phyloP scores from a whole-genome alignment of 2,888 invertebrate genomes.

The Tachina lurida region DNA sequence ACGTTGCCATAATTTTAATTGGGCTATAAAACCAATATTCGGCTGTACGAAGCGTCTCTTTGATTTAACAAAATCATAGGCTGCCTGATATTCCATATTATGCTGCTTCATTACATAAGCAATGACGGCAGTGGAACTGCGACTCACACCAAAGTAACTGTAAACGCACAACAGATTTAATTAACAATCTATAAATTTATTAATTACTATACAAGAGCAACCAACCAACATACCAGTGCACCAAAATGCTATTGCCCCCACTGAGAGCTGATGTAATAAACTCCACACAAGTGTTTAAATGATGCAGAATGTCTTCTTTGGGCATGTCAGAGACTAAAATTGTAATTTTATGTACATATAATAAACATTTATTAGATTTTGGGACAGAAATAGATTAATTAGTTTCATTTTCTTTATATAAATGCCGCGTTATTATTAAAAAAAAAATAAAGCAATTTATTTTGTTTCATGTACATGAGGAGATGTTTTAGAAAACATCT shows the following conservation, averaged over 20 bases:
- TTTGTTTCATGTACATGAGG: background rate
- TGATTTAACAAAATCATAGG: slow-evolving; percentile 87
- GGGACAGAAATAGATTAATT: background rate
- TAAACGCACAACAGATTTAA: slow-evolving; percentile 36
- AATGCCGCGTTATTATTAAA: background rate
- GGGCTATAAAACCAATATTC: slow-evolving; percentile 91
- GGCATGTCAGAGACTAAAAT: slow-evolving; percentile 90
- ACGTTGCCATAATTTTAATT: slow-evolving; percentile 89
- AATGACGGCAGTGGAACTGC: slow-evolving; percentile 93
- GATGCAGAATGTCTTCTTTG: slow-evolving; percentile 91
- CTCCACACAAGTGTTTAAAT: slow-evolving; percentile 89
- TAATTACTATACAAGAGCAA: slow-evolving; percentile 10
- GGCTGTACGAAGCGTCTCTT: slow-evolving; percentile 90
- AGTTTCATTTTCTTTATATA: slow-evolving; percentile 1
- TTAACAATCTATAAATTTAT: slow-evolving; percentile 26
- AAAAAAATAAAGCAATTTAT: background rate
- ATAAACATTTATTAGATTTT: slow-evolving; percentile 22
- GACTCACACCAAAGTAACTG: slow-evolving; percentile 94
- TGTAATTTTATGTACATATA: background rate
- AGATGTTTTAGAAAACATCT: too few species aligned
- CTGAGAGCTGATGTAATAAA: slow-evolving; percentile 89
- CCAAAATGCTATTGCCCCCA: slow-evolving; percentile 88
- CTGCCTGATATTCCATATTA: slow-evolving; percentile 88
- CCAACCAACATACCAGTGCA: slow-evolving; percentile 89
- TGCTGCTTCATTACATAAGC: slow-evolving; percentile 95